Evolutionary conservation across 2,888 invertebrate genomes (phyloP), one percentile per base, ranked within the genome.

Genomic region (Ophonus ardosiacus): DNA sequence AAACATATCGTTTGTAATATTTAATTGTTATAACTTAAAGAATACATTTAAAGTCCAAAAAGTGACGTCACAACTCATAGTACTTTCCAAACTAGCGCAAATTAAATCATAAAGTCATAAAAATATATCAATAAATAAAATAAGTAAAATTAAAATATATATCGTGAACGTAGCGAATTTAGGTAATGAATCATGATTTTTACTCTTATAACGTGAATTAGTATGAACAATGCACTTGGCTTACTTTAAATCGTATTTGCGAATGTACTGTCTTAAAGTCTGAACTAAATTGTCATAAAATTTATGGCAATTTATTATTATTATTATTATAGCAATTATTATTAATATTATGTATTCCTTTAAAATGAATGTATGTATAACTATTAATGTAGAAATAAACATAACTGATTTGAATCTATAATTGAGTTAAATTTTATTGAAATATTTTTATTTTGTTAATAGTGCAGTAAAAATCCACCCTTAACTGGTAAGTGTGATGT

Each of bases 241-340:
- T 74, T 74, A 74, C 71, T 74, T 43, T 74, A 6, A 74, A 74
- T 74, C 71, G 71, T 74, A 74, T 74, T 74, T 88, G 88, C 88
- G 89, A 89, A 87, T 90, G 90, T 91, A 90, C 90, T 90, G 90
- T 90, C 90, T 88, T 89, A 88, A 90, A 90, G 90, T 90, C 90
- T 90, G 90, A 90, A 61, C 59, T 84, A 78, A 56, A 63, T 76
- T 76, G 76, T 59, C 84, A 81, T 81, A 81, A 65, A 65, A 65
- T 38, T 43, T 61, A 63, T 81, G 68, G n/a, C 38, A 68, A 68
- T 63, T 59, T 59, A 59, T 59, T 56, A 56, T 59, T 59, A 59
- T 59, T 56, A 56, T 63, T 71, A 74, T 74, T 40, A 40, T 40
- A 74, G 40, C 40, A 40, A 74, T 74, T 74, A 65, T 65, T 65